Percentiles rank a stretch among this genome's conserved stretches.
Evolutionary conservation across 53 echinoderm and acorn worm genomes (phyloP).

Genomic region (Echinarachnius parma): DNA sequence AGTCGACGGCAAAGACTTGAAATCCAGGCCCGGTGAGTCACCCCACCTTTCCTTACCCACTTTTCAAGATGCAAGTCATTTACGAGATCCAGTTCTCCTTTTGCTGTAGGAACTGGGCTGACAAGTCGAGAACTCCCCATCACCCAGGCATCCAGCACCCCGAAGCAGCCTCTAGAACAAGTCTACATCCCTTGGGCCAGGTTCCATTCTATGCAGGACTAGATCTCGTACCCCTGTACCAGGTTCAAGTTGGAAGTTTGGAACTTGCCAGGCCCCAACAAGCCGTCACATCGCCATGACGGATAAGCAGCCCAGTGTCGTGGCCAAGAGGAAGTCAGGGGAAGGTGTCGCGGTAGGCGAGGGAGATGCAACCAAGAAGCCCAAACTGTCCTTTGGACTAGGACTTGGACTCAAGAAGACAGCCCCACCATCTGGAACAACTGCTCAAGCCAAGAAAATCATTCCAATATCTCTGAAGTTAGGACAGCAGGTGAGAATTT

Average conservation of each 20-base stretch:
- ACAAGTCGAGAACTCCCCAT: not conserved
- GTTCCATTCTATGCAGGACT: too few relatives aligned
- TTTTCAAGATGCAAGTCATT: constrained; percentile 15
- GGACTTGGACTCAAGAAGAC: constrained; percentile 19
- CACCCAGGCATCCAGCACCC: not conserved
- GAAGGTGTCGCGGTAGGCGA: not conserved
- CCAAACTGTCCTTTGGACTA: constrained; percentile 25
- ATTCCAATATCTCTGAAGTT: constrained; percentile 25
- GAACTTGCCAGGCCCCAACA: too few relatives aligned
- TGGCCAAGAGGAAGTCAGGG: constrained; percentile 12
- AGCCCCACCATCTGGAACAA: not conserved
- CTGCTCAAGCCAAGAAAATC: constrained; percentile 14
- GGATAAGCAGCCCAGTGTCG: not conserved
- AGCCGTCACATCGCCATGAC: too few relatives aligned
- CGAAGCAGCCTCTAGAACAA: too few relatives aligned
- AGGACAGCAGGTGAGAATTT: not conserved
- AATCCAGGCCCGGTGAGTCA: too few relatives aligned
- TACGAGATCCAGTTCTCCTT: constrained; percentile 36
- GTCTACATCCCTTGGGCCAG: too few relatives aligned
- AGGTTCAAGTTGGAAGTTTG: too few relatives aligned
- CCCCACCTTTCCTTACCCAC: too few relatives aligned
- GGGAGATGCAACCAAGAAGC: constrained; percentile 16
- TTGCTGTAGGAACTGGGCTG: not conserved
- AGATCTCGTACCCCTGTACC: too few relatives aligned
- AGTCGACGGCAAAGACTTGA: too few relatives aligned